Conservation (phyloP, 2,797 vertebrate species). For the Knipowitschia caucasica region DNA sequence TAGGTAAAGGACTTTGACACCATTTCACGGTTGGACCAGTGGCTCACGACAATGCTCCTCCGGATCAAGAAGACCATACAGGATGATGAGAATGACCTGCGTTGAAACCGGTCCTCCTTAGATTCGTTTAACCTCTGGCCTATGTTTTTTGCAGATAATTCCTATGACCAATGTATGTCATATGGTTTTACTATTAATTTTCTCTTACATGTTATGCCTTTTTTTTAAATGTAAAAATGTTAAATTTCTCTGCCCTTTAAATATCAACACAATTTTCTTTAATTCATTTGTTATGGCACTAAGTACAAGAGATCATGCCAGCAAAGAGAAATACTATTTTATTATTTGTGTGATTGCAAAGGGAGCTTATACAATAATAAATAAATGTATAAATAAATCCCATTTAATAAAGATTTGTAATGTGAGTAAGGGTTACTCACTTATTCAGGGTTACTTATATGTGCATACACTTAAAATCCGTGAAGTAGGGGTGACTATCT, state of each 20-base stretch:
- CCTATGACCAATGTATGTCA: conserved; percentile 15
- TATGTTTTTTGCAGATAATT: conserved; percentile 21
- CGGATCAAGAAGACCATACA: conserved; percentile 93
- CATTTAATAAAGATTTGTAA: conserved; percentile 13
- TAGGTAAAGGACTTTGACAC: conserved; percentile 86
- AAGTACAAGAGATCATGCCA: conserved; percentile 40
- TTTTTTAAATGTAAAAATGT: conserved; percentile 23
- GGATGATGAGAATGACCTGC: conserved; percentile 85
- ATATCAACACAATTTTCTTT: conserved; percentile 49
- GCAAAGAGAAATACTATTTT: conserved; percentile 32
- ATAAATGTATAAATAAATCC: conserved; percentile 14
- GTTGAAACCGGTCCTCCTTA: conserved; percentile 64
- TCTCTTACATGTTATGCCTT: conserved; percentile 30
- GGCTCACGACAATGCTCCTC: conserved; percentile 93
- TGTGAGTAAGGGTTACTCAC: neutral
- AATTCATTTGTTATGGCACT: conserved; percentile 22
- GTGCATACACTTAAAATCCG: too few relatives aligned
- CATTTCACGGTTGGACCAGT: conserved; percentile 90
- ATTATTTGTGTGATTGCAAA: conserved; percentile 16
- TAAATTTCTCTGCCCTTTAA: conserved; percentile 15
- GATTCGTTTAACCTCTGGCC: conserved; percentile 33
- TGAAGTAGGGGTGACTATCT: too few relatives aligned
- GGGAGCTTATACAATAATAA: conserved; percentile 17
- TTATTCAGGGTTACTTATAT: too few relatives aligned
- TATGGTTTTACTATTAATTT: conserved; percentile 33